Base-by-base conservation (phyloP, 1,140 invertebrate genomes). In the Brachionus asplanchnoidis region DNA sequence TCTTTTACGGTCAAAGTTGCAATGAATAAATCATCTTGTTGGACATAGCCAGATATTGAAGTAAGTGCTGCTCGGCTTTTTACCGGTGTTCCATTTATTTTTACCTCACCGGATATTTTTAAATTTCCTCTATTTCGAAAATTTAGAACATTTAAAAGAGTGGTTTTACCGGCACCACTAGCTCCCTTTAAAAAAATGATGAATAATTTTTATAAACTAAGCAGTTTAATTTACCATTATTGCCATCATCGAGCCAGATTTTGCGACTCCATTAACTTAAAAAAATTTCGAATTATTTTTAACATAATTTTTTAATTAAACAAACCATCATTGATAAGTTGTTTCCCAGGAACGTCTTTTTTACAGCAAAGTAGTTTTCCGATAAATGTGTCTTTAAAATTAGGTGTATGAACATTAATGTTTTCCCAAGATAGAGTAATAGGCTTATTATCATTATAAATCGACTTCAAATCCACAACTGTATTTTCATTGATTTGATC, bases 91-190 rank as follows among this genome's bases (percentile, higher is more conserved):
- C 79, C 79, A 87, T 91, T 91, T 26, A 88, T 87, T 86, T 88
- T 86, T 2, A 91, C 91, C 23, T 94, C 91, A 1, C 95, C 95
- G 36, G 91, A 92, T 14, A 94, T 91, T 0, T 91, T 90, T 0
- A 96, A 90, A n/a, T 93, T 93, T 4, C 91, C 90, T 5, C 93
- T 93, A 86, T 91, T 92, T 6, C 95, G 92, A 88, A 94, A 94
- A 1, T 95, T 97, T 44, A 99, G 87, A 0, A 95, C 92, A 88
- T 98, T 98, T 42, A 99, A 89, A 0, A 99, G 92, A 0, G 96
- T 98, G 0, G 96, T 97, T 91, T 99, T 99, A 5, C 97, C 97
- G 12, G 68, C 70, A 78, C 56, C 53, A 83, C 95, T 97, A 85
- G 73, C 73, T 14, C 73, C 73, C 66, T 70, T 70, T 68, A 46